These are phyloP conservation scores for Pavo muticus DNA, from an alignment of 2,113 vertebrate species.

Conservation along the genomic window DNA sequence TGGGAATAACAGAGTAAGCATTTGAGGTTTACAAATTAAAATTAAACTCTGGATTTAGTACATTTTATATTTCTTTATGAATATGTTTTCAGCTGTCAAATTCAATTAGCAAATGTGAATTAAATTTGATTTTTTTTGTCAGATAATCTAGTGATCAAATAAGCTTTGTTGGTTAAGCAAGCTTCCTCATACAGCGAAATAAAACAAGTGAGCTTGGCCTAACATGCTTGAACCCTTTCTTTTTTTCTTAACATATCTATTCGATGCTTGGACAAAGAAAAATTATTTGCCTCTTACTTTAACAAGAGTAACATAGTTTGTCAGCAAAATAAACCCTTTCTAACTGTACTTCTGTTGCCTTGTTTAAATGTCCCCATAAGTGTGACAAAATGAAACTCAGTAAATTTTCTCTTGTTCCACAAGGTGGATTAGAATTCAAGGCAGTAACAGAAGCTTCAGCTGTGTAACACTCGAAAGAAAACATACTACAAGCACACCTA, in stretches of 20 bases:
- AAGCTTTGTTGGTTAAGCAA: not conserved
- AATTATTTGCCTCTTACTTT: fast-evolving
- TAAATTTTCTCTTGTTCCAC: slow-evolving; percentile 10
- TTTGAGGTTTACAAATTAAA: not conserved
- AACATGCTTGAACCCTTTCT: not conserved
- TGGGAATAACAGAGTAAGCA: not conserved
- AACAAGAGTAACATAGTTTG: not conserved
- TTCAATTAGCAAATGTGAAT: not conserved
- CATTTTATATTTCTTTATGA: not conserved
- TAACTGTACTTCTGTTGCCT: not conserved
- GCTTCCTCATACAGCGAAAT: not conserved
- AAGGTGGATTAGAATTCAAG: slow-evolving; percentile 31
- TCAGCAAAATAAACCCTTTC: not conserved
- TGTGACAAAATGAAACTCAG: not conserved
- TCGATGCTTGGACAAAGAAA: not conserved
- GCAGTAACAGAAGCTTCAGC: not conserved
- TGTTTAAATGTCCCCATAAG: not conserved
- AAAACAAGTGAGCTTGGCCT: not conserved
- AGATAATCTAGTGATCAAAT: not conserved
- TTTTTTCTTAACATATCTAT: not conserved
- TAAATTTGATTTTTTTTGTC: not conserved
- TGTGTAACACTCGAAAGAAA: not conserved
- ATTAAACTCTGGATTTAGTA: not conserved
- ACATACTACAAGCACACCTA: not conserved
- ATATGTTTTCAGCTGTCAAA: not conserved